phyloP scores from a whole-genome alignment of 2,888 invertebrate species.

The Caenorhabditis macrosperma region DNA sequence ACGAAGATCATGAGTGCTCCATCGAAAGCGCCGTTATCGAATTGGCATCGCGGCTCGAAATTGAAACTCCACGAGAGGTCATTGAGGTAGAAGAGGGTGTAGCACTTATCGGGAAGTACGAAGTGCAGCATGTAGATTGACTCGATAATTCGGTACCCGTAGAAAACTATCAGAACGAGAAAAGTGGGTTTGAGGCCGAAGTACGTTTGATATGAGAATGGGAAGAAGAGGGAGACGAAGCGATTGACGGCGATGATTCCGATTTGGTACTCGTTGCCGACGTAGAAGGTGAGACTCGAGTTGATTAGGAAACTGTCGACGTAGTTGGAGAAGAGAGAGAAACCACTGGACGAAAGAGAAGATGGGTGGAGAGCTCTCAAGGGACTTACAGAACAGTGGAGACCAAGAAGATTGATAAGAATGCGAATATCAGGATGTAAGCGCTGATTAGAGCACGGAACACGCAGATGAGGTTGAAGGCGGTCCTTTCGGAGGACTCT shows the following conservation, averaged over 20 bases:
- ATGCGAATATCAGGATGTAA: constrained; percentile 2
- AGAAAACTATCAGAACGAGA: background rate
- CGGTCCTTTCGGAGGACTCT: background rate
- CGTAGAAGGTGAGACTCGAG: background rate
- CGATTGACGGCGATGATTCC: constrained; percentile 1
- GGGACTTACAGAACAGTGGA: background rate
- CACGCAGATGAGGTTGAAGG: constrained; percentile 28
- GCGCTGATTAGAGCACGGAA: background rate
- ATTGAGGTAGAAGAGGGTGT: background rate
- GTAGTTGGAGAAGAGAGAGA: background rate
- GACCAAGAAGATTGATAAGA: background rate
- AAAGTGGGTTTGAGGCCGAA: background rate
- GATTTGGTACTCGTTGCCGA: background rate
- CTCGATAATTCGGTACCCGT: background rate
- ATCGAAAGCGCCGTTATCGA: background rate
- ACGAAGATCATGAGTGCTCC: background rate
- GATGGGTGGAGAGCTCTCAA: background rate
- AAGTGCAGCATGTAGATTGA: background rate
- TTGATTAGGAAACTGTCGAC: background rate
- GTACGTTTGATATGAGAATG: background rate
- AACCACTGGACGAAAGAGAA: background rate
- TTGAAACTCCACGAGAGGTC: background rate
- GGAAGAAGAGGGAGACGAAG: background rate
- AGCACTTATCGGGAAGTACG: background rate
- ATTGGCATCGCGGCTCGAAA: background rate